phyloP scores from a whole-genome alignment of 1,140 invertebrate species.

The Pseudomyrmex sp. region DNA sequence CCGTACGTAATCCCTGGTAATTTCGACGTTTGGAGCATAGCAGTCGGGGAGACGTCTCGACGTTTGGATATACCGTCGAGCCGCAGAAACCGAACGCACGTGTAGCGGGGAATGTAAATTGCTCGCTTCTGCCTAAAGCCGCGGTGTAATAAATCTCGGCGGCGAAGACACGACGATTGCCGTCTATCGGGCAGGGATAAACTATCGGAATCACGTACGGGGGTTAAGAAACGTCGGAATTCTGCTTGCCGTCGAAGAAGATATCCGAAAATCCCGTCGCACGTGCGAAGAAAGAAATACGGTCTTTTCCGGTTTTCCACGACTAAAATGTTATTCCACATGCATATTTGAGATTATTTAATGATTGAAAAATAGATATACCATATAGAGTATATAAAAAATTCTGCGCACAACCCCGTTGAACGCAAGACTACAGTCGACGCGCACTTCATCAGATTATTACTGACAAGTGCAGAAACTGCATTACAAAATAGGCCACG shows the following conservation, averaged over 20 bases:
- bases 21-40: constrained; percentile 63
- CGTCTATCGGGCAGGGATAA: constrained; percentile 74
- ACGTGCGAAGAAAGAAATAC: neutral
- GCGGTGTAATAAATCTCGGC: constrained; percentile 78
- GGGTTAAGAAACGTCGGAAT: constrained; percentile 64
- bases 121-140: constrained; percentile 77
- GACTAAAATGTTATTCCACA: neutral
- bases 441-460: constrained; percentile 25
- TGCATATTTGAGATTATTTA: too few relatives aligned
- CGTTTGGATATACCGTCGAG: constrained; percentile 69
- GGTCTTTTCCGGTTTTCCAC: neutral
- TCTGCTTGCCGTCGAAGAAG: constrained; percentile 19
- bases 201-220: constrained; percentile 74
- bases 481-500: constrained; percentile 17
- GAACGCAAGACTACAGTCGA: neutral
- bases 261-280: constrained; percentile 25
- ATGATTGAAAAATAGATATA: too few relatives aligned
- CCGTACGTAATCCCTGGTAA: constrained; percentile 70
- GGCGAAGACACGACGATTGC: constrained; percentile 79
- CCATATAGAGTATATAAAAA: neutral
- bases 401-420: neutral
- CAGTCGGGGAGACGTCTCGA: constrained; percentile 62
- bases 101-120: constrained; percentile 80
- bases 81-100: constrained; percentile 57
- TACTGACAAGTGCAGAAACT: constrained; percentile 27